phyloP scores from a whole-genome alignment of 2,113 vertebrate species.

The Gymnocephalus cernua region DNA sequence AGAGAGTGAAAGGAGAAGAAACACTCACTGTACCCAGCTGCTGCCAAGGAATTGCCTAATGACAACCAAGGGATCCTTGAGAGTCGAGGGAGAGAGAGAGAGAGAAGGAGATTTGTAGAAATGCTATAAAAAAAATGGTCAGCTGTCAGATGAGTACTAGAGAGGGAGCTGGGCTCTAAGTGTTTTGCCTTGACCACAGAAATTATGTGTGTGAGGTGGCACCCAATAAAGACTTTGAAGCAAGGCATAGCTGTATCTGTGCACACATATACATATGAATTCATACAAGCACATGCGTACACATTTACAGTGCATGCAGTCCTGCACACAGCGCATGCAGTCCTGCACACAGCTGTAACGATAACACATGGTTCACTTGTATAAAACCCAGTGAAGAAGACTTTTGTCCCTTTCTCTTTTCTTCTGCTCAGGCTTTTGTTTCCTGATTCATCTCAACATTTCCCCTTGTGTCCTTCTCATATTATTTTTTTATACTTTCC shows the following conservation, averaged over 20 bases:
- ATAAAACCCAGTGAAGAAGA: conserved; percentile 11
- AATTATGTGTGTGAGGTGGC: conserved; percentile 19
- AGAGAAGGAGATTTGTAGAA: conserved; percentile 2
- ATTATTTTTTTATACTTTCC: conserved; percentile 11
- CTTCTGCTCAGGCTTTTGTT: conserved; percentile 4
- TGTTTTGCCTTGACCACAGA: conserved; percentile 57
- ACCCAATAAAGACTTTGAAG: conserved; percentile 31
- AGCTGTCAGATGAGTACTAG: conserved; percentile 57
- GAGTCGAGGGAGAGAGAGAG: conserved; percentile 24
- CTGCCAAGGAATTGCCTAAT: conserved; percentile 63
- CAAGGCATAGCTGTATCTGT: conserved; percentile 32
- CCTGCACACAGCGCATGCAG: conserved; percentile 9
- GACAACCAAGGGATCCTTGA: conserved; percentile 53
- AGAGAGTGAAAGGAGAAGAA: conserved; percentile 41
- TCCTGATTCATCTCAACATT: not conserved
- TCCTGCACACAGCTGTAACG: conserved; percentile 25
- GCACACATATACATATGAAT: not conserved
- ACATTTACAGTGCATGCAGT: not conserved
- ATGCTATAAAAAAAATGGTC: conserved; percentile 57
- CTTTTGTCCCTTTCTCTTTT: conserved; percentile 6
- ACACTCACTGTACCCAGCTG: conserved; percentile 44
- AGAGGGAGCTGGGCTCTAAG: conserved; percentile 56
- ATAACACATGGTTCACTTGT: conserved; percentile 29
- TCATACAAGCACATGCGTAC: not conserved
- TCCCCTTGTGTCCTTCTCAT: not conserved